phyloP scores from a whole-genome alignment of 2,888 invertebrate genomes.

The Brachyopa scutellaris region DNA sequence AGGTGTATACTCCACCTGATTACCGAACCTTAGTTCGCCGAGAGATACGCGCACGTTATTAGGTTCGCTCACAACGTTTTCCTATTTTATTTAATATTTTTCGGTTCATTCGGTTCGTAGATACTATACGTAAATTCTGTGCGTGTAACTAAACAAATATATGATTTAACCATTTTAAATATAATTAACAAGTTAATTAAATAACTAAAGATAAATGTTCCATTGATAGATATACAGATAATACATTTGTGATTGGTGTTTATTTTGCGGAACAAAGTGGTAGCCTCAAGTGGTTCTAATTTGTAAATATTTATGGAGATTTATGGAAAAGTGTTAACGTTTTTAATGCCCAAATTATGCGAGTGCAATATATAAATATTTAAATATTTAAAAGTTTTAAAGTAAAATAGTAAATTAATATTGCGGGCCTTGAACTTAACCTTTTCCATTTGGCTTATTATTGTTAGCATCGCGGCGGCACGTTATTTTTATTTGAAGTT shows the following conservation, averaged over 20 bases:
- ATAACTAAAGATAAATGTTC: neutral
- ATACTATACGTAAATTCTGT: conserved; percentile 17
- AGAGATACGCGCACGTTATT: conserved; percentile 60
- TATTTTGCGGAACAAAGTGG: neutral
- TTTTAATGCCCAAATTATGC: neutral
- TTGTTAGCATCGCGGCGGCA: neutral
- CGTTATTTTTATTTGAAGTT: neutral
- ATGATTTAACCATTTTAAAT: conserved; percentile 5
- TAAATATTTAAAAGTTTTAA: neutral
- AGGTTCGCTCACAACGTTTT: conserved; percentile 16
- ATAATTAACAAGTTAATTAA: conserved; percentile 28
- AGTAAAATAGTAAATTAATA: neutral
- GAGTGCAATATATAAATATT: neutral
- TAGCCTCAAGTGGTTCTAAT: neutral
- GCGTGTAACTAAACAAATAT: too few relatives aligned
- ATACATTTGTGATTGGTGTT: neutral
- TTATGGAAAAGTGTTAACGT: conserved; percentile 1
- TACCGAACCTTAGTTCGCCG: conserved; percentile 64
- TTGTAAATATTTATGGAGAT: conserved; percentile 18
- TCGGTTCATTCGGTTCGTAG: conserved; percentile 45
- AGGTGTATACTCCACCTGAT: conserved; percentile 65
- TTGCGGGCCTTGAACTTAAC: conserved; percentile 47
- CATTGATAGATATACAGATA: neutral
- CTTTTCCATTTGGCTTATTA: neutral
- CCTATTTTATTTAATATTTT: neutral